Evolutionary conservation across 2,113 vertebrate genomes (phyloP), one percentile per base, ranked within the genome.

Genomic region (Carollia perspicillata): DNA sequence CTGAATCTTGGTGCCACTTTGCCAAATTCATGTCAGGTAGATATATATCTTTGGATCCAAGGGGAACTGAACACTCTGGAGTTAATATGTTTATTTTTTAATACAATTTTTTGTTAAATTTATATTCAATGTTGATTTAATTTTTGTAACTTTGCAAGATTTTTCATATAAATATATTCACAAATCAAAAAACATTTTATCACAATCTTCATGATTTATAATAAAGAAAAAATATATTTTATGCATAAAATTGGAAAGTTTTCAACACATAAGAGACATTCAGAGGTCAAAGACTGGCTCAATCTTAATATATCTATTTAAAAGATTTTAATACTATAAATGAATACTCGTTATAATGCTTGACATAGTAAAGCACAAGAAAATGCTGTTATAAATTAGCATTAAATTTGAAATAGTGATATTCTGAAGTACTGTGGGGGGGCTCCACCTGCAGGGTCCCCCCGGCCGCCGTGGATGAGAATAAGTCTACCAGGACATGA

Each of bases 1-100:
- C 53, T 68, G 23, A 93, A 93, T 51, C n/a, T 89, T 81, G 71
- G 53, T 63, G 47, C 66, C 33, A 77, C 55, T 84, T 78, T 68
- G 49, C 53, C 42, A 51, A 69, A 23, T 68, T 87, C 58, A 79
- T 86, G 81, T 83, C 78, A 89, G 75, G 18, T 44, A 78, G 72
- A 83, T 63, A 22, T 28, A 65, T 85, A 66, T 91, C 55, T 71
- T 81, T 65, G 68, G 17, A 55, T 60, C 8, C 16, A 84, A 88
- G 63, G 13, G 49, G 42, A 91, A 16, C 42, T 2, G 10, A 91
- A 51, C 23, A 53, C 17, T 74, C 63, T 92, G 26, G 18, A 68
- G 81, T 84, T 88, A 80, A 89, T 26, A 53, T 66, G 9, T 77
- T 44, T 72, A 84, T 93, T 88, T 60, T 88, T 97, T 90, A 74